Evolutionary conservation across 2,797 vertebrate genomes (phyloP).

Genomic region (Centropyge bicolor): DNA sequence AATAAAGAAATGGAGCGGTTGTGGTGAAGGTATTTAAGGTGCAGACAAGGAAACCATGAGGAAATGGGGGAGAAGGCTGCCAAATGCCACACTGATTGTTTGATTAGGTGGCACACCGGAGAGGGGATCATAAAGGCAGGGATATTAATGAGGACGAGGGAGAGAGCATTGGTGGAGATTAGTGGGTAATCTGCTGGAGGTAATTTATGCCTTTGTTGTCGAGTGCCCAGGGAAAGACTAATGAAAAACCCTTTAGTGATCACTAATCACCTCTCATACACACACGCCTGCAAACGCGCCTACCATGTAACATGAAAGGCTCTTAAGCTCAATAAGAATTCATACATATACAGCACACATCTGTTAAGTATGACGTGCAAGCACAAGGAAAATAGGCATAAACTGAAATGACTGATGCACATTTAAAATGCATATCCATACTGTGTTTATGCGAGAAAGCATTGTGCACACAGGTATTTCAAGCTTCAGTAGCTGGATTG

Average conservation of each 20-base stretch:
- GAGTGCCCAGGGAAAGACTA: slow-evolving; percentile 81
- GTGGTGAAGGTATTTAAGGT: slow-evolving; percentile 33
- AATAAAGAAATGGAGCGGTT: not conserved
- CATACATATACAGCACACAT: slow-evolving; percentile 26
- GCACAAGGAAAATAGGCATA: not conserved
- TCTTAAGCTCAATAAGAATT: slow-evolving; percentile 29
- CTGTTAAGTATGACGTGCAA: slow-evolving; percentile 30
- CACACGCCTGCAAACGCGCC: slow-evolving; percentile 35
- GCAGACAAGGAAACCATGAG: slow-evolving; percentile 25
- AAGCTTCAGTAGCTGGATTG: slow-evolving; percentile 30
- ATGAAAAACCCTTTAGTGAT: slow-evolving; percentile 86
- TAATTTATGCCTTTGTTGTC: slow-evolving; percentile 86
- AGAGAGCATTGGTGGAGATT: slow-evolving; percentile 76
- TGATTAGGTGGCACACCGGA: slow-evolving; percentile 63
- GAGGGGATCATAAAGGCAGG: slow-evolving; percentile 70
- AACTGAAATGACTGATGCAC: slow-evolving; percentile 8
- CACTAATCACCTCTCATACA: slow-evolving; percentile 78
- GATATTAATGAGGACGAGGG: slow-evolving; percentile 74
- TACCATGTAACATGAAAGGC: slow-evolving; percentile 33
- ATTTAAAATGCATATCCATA: slow-evolving; percentile 47
- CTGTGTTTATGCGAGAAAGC: slow-evolving; percentile 6
- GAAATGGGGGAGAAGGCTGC: slow-evolving; percentile 38
- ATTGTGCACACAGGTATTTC: slow-evolving; percentile 30
- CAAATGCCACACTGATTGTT: slow-evolving; percentile 63
- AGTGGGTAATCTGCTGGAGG: slow-evolving; percentile 84